Evolutionary conservation across 2,888 invertebrate genomes (phyloP), one percentile per base, ranked within the genome.

Genomic region (Dyspetes luteomarginatus): DNA sequence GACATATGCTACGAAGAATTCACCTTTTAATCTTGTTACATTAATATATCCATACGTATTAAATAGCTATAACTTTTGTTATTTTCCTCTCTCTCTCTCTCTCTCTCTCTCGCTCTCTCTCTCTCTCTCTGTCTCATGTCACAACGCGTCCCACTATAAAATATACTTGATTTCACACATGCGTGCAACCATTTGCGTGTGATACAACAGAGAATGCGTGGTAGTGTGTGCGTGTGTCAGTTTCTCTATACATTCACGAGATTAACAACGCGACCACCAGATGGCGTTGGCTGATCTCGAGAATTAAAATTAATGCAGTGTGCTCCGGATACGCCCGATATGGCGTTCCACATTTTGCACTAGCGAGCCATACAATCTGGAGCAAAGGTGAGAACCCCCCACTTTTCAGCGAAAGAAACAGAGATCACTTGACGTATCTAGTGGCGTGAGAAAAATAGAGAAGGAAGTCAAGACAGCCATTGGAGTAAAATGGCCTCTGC

Each of bases 251-350:
- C 28, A 36, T 48, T 62, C 56, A 30, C 69, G 43, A 28, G 65
- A 22, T 55, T 12, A 48, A 55, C 55, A 28, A 43, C 19, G 24
- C 45, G 41, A 50, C 48, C 26, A 12, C 56, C 64, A 71, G 64
- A 62, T 36, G 45, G 73, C 68, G 45, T 48, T 60, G 55, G 41
- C 43, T 17, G 69, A 65, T n/a, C 64, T 69, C 78, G 78, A 50
- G 81, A 76, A 82, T 85, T 85, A 83, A 84, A 83, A 84, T 83
- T 82, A 85, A 84, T 84, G 83, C 85, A 73, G 82, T 76, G 43
- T 83, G 88, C 83, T 86, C 87, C 86, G 86, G 87, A 87, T 88
- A 85, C 85, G 85, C 85, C 86, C 83, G 85, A 85, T n/a, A n/a
- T 83, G 84, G 84, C 84, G 85, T 82, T 83, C 83, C 82, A 86